Conservation (phyloP, 1,140 invertebrate genomes). For the Thaumetopoea pityocampa region DNA sequence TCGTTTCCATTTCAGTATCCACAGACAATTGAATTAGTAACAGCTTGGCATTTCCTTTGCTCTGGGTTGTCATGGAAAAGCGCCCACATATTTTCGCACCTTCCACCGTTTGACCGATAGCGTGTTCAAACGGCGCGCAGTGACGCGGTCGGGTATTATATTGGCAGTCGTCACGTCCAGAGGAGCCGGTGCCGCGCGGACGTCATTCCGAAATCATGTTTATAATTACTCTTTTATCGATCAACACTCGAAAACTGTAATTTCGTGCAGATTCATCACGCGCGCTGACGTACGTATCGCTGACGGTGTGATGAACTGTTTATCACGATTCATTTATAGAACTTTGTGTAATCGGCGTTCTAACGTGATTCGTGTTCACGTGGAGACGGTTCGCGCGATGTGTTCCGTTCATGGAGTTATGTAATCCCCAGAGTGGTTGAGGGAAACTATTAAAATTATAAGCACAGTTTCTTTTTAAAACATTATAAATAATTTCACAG, state of each 20-base stretch:
- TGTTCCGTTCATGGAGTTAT: conserved; percentile 3
- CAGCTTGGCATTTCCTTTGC: no score
- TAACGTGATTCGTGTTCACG: conserved; percentile 39
- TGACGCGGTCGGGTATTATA: conserved; percentile 42
- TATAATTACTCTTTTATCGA: conserved; percentile 49
- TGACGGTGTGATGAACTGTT: conserved; percentile 31
- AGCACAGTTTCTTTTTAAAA: no score
- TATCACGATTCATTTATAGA: conserved; percentile 46
- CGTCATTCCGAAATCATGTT: conserved; percentile 52
- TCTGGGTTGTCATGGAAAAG: no score
- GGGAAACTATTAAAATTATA: no score
- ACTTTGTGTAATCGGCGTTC: conserved; percentile 34
- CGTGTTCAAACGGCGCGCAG: conserved; percentile 29
- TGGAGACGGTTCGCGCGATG: conserved; percentile 20
- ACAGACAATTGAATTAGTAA: no score
- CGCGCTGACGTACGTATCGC: conserved; percentile 44
- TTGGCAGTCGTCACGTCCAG: conserved; percentile 34
- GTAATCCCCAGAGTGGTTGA: conserved; percentile 6
- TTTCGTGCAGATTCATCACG: conserved; percentile 50
- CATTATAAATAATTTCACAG: no score
- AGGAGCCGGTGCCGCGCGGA: conserved; percentile 16
- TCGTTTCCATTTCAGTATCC: no score
- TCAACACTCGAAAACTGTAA: conserved; percentile 49
- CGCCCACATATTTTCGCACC: conserved; percentile 8
- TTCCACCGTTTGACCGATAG: conserved; percentile 41